phyloP scores from a whole-genome alignment of 2,113 vertebrate species.

The Tragulus kanchil region DNA sequence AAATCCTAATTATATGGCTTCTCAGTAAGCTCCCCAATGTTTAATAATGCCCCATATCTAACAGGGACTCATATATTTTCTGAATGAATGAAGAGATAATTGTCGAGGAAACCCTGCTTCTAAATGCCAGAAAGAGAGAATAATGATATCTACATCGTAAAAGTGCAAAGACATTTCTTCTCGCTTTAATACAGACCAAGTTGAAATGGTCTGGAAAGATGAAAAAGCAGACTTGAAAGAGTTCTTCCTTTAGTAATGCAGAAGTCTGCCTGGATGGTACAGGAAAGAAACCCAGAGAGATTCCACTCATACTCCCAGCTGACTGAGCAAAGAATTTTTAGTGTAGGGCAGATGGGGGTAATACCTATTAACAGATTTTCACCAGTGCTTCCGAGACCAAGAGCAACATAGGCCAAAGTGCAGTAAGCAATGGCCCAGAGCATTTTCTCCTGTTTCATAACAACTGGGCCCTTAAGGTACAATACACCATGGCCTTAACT shows the following conservation, averaged over 20 bases:
- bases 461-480: not conserved
- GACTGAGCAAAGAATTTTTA: not conserved
- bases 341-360: no score
- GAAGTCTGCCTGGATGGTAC: not conserved
- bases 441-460: not conserved
- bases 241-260: not conserved
- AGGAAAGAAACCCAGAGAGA: not conserved
- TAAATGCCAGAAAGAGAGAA: not conserved
- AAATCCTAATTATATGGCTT: not conserved
- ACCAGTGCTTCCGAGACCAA: not conserved
- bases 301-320: not conserved
- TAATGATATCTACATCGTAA: not conserved
- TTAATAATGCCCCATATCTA: not conserved
- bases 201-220: not conserved
- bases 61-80: not conserved
- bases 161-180: slow-evolving; percentile 27
- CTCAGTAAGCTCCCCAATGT: not conserved
- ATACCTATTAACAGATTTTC: not conserved
- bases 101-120: not conserved
- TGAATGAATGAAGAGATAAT: not conserved
- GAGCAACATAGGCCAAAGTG: not conserved
- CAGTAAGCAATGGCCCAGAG: not conserved
- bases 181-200: not conserved
- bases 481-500: not conserved
- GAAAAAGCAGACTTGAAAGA: not conserved